Base-by-base conservation (phyloP, 2,797 vertebrate genomes). In the Etheostoma nigrum region DNA sequence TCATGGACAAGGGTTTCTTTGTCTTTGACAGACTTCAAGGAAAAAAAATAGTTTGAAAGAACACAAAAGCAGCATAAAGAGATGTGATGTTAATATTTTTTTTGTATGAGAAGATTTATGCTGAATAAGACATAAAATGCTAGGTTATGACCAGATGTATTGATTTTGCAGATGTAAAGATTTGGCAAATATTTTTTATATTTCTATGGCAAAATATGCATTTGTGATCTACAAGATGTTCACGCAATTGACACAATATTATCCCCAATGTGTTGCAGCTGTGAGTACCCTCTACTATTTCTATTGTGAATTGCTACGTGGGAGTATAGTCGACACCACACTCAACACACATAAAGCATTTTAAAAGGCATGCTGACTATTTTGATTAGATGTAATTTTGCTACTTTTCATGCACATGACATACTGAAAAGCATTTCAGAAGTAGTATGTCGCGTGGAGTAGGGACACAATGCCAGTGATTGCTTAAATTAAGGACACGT, bases 301-400 rank as follows among this genome's bases (percentile, higher is more conserved):
- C 4, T 57, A 53, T 18, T 13, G 30, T 72, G 64, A 63, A 13
- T 8, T 62, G 57, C 67, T 58, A 53, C 65, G 61, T 48, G 49
- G 33, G 12, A 36, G 14, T 67, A n/a, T 0, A 59, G 21, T 44
- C 42, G 5, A 52, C 52, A 14, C 9, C 45, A 45, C 10, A 27
- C 30, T 55, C 10, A 71, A 71, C 10, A 40, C 10, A 40, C 10
- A 44, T 53, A 5, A 55, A 61, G 11, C 47, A 1, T 55, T 74
- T 67, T n/a, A 13, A 27, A 66, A 53, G 2, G n/a, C 61, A 61
- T 14, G 54, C 67, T 59, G 73, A 57, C 36, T 66, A 78, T 81
- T 66, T 52, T 58, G n/a, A 77, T 65, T 66, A 18, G 30, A 58
- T 1, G 2, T 27, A 19, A 58, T 66, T 71, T 23, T 48, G 21